These are phyloP conservation scores for Drosophila testacea DNA, from an alignment of 2,888 invertebrate genomes.

Conservation along the genomic window DNA sequence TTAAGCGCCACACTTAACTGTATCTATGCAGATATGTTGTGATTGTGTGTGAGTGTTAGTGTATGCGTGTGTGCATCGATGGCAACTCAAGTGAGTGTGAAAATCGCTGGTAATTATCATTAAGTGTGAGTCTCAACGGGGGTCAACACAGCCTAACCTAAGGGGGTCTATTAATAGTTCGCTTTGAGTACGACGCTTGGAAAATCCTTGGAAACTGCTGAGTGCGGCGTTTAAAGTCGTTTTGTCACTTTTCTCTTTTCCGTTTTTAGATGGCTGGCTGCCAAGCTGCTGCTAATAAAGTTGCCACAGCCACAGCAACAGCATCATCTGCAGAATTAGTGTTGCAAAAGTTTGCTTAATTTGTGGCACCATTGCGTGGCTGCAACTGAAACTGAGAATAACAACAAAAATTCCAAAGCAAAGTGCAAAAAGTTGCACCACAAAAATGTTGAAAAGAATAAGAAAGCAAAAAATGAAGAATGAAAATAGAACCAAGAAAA, in stretches of 20 bases:
- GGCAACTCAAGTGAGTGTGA: conserved; percentile 71
- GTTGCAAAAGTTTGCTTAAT: conserved; percentile 64
- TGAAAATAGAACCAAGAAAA: not conserved
- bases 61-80: conserved; percentile 46
- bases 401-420: conserved; percentile 18
- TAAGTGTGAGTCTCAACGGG: conserved; percentile 13
- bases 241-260: conserved; percentile 1
- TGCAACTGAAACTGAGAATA: conserved; percentile 14
- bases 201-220: conserved; percentile 9
- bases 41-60: not conserved
- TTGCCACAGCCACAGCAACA: conserved; percentile 32
- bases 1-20: conserved; percentile 37
- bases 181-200: conserved; percentile 24
- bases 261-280: conserved; percentile 60
- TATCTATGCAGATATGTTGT: conserved; percentile 35
- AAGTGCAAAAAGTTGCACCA: conserved; percentile 51
- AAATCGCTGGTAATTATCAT: conserved; percentile 57
- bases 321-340: conserved; percentile 19
- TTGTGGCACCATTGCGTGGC: conserved; percentile 55
- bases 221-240: conserved; percentile 4
- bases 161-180: conserved; percentile 52
- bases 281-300: conserved; percentile 65
- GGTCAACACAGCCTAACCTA: conserved; percentile 6
- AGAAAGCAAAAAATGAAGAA: conserved; percentile 1
- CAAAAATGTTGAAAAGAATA: conserved; percentile 18